These are phyloP conservation scores for Sprattus sprattus DNA, from an alignment of 2,113 vertebrate genomes.

Conservation along the genomic window DNA sequence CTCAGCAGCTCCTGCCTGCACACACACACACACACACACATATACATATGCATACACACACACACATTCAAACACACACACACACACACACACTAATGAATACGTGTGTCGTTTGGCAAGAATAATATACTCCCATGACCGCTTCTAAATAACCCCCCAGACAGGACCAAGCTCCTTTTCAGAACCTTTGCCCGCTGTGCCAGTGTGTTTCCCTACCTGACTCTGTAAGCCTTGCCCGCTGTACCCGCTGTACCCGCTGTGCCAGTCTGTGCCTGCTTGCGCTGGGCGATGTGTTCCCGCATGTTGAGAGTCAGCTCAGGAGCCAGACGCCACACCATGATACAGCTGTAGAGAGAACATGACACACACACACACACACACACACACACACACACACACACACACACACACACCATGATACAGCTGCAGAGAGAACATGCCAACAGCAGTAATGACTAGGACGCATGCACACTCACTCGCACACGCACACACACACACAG, in stretches of 20 bases:
- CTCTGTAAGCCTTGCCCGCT: slow-evolving; percentile 59
- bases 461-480: too few species aligned
- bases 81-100: neutral
- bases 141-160: neutral
- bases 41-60: neutral
- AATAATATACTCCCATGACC: too few species aligned
- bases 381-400: too few species aligned
- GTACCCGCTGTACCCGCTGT: slow-evolving; percentile 58
- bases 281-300: slow-evolving; percentile 82
- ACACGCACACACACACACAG: too few species aligned
- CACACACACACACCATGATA: slow-evolving; percentile 95
- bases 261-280: slow-evolving; percentile 68
- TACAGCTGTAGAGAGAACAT: slow-evolving; percentile 77
- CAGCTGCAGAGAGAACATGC: slow-evolving; percentile 74
- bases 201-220: slow-evolving; percentile 61
- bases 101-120: too few species aligned
- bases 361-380: too few species aligned
- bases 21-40: neutral
- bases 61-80: neutral
- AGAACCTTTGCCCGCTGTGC: too few species aligned
- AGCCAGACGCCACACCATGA: slow-evolving; percentile 94
- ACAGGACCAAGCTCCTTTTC: neutral
- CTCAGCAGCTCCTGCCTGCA: slow-evolving; percentile 72
- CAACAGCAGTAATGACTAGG: too few species aligned
- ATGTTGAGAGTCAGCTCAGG: slow-evolving; percentile 92